Base-by-base conservation (phyloP, 2,888 invertebrate genomes). In the Dasysyrphus tricinctus region DNA sequence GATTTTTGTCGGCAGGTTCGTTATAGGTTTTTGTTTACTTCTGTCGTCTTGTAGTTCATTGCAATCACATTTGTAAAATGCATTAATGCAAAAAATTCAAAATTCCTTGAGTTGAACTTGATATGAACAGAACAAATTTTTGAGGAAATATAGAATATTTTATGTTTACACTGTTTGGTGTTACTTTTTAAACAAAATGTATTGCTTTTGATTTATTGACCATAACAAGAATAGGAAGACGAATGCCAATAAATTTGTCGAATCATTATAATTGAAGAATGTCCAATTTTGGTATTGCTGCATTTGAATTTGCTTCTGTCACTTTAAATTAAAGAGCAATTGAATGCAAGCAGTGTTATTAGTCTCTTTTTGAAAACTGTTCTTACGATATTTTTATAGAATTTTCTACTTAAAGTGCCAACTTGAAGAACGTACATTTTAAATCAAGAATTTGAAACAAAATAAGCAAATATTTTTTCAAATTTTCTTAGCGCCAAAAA, bases 61-160 rank as follows among this genome's bases (percentile, higher is more conserved):
- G 54, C 69, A 69, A 69, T 69, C 69, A 16, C 14, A 39, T 54
- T 69, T 24, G 37, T 37, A 51, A 37, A 67, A 51, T 47, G 24
- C 16, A 63, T 16, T 44, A 16, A 16, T 24, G 6, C 39, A 69
- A 54, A 39, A 16, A 54, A 19, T 14, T 19, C 1, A 11, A 51
- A 51, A 74, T 78, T 67, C 61, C 51, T 3, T 11, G 47, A 72
- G 69, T 80, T 85, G 85, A 85, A 85, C 85, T 85, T 85, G 85
- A 77, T n/a, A n/a, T 42, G 76, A n/a, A 37, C 5, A 39, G 19
- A 61, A 69, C n/a, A 24, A 51, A 42, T 29, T 39, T 39, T 51
- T 54, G 32, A 51, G 39, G 67, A 2, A 59, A 59, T 14, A 19
- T 39, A 16, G 32, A 57, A 59, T 59, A 7, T 39, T 1, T 16